A percentile compares a stretch with the other conserved stretches of the same genome.
Conservation (phyloP, 2,888 invertebrate species). For the Papilio demoleus region DNA sequence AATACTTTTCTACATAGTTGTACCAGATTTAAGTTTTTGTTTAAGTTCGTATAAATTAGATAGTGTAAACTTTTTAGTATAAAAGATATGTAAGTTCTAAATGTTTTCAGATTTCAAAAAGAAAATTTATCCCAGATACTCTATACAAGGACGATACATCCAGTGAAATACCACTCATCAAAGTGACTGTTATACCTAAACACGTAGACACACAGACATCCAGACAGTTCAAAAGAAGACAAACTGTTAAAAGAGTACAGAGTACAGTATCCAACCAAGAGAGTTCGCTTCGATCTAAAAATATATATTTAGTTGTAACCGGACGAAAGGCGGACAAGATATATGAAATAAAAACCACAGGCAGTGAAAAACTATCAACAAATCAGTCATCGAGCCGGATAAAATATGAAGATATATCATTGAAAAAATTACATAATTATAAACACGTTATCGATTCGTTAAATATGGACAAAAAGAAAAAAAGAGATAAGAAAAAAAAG, state of each 20-base stretch:
- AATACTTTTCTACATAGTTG: background rate
- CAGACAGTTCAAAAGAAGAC: conserved; percentile 51
- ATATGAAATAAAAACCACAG: conserved; percentile 62
- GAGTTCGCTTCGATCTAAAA: conserved; percentile 56
- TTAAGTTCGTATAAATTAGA: too few species aligned
- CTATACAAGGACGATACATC: conserved; percentile 26
- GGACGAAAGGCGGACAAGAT: conserved; percentile 58
- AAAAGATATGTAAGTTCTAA: background rate
- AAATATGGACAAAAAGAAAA: conserved; percentile 64
- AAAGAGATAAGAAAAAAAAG: conserved; percentile 49
- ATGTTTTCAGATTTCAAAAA: conserved; percentile 32
- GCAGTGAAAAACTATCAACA: conserved; percentile 57
- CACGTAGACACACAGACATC: conserved; percentile 48
- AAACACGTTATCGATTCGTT: conserved; percentile 57
- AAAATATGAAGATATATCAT: conserved; percentile 55
- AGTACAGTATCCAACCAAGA: conserved; percentile 59
- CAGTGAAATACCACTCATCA: conserved; percentile 58
- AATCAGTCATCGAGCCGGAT: conserved; percentile 42
- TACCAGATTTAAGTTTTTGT: too few species aligned
- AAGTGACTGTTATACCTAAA: conserved; percentile 66
- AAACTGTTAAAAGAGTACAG: conserved; percentile 51
- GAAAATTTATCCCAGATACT: conserved; percentile 32
- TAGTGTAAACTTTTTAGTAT: too few species aligned
- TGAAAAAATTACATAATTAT: conserved; percentile 50
- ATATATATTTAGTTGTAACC: conserved; percentile 57